These are phyloP conservation scores for Catocala sponsa DNA, from an alignment of 2,888 invertebrate genomes.

Conservation along the genomic window DNA sequence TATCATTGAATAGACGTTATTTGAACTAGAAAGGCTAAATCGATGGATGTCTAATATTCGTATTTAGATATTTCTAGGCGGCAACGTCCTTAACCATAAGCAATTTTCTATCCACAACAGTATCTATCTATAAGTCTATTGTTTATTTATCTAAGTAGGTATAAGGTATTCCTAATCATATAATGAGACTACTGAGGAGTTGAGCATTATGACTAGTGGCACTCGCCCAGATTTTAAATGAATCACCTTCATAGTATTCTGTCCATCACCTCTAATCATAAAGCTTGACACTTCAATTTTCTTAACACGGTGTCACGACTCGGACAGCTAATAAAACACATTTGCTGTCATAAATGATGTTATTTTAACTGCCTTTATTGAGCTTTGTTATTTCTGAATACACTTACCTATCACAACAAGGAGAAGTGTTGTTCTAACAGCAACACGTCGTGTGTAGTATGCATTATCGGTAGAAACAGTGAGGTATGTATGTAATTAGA, in stretches of 20 bases:
- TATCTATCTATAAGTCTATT: no score
- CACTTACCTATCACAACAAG: neutral
- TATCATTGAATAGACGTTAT: no score
- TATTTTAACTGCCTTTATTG: conserved; percentile 4
- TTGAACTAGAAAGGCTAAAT: no score
- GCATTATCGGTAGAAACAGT: conserved; percentile 28
- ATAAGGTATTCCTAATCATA: no score
- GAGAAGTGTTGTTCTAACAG: neutral
- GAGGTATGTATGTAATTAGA: conserved; percentile 66
- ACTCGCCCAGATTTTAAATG: conserved; percentile 29
- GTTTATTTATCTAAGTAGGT: no score
- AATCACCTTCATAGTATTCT: conserved; percentile 21
- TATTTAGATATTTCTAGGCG: no score
- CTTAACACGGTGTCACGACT: neutral
- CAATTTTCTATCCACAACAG: no score
- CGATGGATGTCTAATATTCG: no score
- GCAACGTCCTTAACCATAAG: no score
- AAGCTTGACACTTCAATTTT: conserved; percentile 32
- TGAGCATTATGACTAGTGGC: conserved; percentile 20
- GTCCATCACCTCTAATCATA: conserved; percentile 31
- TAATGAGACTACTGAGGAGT: neutral
- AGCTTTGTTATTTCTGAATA: no score
- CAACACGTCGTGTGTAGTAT: neutral
- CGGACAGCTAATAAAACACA: neutral
- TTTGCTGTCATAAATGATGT: neutral